Evolutionary conservation across 2,113 vertebrate species (phyloP).

Genomic region (Tenrec ecaudatus): DNA sequence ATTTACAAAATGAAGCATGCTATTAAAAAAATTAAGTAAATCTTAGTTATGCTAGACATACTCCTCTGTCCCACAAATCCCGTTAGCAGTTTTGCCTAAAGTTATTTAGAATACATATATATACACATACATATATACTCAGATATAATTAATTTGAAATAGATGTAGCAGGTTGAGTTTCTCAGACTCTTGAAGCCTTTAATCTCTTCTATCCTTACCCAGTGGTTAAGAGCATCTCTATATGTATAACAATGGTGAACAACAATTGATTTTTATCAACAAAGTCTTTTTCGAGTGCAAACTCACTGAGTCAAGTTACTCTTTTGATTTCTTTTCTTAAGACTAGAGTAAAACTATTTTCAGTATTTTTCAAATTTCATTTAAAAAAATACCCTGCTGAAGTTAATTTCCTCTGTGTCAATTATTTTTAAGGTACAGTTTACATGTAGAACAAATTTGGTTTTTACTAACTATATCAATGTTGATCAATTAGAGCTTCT

Average conservation of each 20-base stretch:
- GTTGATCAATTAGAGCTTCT: background rate
- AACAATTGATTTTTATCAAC: constrained; percentile 25
- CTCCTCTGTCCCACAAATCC: background rate
- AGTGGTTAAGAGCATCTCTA: background rate
- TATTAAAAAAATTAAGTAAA: background rate
- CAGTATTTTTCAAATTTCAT: background rate
- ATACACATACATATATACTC: background rate
- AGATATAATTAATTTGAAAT: background rate
- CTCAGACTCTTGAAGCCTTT: constrained; percentile 6
- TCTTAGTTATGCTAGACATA: background rate
- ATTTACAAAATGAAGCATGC: background rate
- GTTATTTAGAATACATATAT: constrained; percentile 10
- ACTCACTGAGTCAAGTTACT: too few relatives aligned
- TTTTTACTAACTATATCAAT: background rate
- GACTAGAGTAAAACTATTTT: background rate
- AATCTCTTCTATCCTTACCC: background rate
- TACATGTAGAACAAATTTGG: background rate
- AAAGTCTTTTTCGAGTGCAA: background rate
- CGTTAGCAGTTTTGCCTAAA: background rate
- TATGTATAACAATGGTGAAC: background rate
- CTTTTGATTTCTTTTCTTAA: too few relatives aligned
- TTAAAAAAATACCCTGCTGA: background rate
- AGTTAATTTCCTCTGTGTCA: constrained; percentile 6
- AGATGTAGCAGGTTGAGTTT: background rate
- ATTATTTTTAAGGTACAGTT: background rate